Conservation (phyloP, 2,888 invertebrate genomes). For the Microdon myrmicae region DNA sequence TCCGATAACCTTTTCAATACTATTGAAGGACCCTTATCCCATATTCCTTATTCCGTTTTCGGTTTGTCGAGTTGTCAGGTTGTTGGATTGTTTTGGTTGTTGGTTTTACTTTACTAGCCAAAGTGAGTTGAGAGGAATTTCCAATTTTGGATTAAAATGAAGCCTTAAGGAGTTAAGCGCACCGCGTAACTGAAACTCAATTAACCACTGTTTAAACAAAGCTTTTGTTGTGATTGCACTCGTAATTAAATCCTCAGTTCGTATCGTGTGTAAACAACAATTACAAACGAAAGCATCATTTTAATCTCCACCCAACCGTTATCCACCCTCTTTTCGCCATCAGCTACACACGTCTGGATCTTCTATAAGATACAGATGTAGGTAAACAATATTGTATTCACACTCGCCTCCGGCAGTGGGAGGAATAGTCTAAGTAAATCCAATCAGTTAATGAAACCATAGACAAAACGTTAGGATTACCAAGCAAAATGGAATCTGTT, state of each 20-base stretch:
- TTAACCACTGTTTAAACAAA: constrained; percentile 51
- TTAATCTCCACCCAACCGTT: not conserved
- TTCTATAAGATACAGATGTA: no score
- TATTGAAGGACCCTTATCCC: constrained; percentile 29
- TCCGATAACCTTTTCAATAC: constrained; percentile 38
- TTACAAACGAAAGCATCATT: constrained; percentile 42
- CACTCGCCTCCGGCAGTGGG: constrained; percentile 11
- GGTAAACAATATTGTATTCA: no score
- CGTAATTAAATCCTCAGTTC: constrained; percentile 48
- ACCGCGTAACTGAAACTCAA: constrained; percentile 47
- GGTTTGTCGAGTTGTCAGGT: no score
- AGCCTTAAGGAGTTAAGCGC: constrained; percentile 30
- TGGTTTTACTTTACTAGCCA: no score
- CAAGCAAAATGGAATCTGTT: constrained; percentile 29
- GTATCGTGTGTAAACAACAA: constrained; percentile 49
- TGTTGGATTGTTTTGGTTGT: no score
- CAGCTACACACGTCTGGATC: no score
- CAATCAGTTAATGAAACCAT: constrained; percentile 47
- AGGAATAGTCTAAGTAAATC: constrained; percentile 35
- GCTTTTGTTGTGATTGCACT: constrained; percentile 38
- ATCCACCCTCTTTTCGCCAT: not conserved
- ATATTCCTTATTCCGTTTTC: constrained; percentile 36
- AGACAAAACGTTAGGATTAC: constrained; percentile 28
- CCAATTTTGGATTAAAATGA: constrained; percentile 36
- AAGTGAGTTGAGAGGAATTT: constrained; percentile 5